Conservation (phyloP, 2,797 vertebrate genomes). For the Oophaga sylvatica region DNA sequence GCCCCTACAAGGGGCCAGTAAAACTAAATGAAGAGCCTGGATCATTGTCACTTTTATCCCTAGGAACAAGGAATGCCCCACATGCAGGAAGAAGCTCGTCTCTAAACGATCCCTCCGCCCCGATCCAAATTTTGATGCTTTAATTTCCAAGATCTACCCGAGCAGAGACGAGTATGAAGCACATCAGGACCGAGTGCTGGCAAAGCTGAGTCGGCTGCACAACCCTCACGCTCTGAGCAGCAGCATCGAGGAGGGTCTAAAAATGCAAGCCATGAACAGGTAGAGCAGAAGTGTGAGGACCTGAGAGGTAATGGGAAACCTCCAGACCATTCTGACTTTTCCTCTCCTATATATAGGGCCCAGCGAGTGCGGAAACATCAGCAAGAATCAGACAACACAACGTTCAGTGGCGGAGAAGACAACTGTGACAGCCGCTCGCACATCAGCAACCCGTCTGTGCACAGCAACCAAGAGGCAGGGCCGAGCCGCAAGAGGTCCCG, state of each 20-base stretch:
- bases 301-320: not conserved
- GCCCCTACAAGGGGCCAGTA: too few relatives aligned
- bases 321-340: not conserved
- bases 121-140: conserved; percentile 90
- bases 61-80: conserved; percentile 92
- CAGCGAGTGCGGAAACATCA: conserved; percentile 84
- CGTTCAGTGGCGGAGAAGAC: conserved; percentile 88
- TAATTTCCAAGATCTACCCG: conserved; percentile 92
- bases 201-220: conserved; percentile 86
- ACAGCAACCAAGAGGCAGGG: conserved; percentile 75
- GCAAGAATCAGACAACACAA: conserved; percentile 86
- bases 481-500: conserved; percentile 76
- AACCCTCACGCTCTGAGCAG: conserved; percentile 88
- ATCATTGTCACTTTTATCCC: not conserved
- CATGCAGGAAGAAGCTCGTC: conserved; percentile 90
- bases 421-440: conserved; percentile 82
- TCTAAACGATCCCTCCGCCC: conserved; percentile 87
- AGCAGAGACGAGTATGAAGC: conserved; percentile 91
- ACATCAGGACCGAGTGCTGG: conserved; percentile 86
- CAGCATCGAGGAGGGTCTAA: conserved; percentile 90
- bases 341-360: conserved; percentile 70
- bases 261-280: conserved; percentile 90
- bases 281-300: conserved; percentile 66
- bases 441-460: conserved; percentile 82
- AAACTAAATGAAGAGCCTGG: too few relatives aligned